These are phyloP conservation scores for Nemapogon koenigi DNA, from an alignment of 2,888 invertebrate species.

Conservation along the genomic window DNA sequence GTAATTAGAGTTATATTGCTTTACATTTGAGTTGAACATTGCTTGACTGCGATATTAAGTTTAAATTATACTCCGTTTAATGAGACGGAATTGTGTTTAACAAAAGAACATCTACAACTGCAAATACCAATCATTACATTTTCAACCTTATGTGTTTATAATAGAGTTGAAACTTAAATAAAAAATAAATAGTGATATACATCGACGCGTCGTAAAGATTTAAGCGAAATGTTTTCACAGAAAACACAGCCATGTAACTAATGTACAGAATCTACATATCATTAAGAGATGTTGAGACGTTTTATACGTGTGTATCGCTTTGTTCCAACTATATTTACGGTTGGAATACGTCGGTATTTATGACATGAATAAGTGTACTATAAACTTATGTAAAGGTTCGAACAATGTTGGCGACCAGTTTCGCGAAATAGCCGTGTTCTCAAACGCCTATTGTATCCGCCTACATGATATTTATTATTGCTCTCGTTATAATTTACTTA, in stretches of 20 bases:
- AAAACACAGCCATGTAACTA: constrained; percentile 63
- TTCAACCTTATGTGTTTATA: constrained; percentile 6
- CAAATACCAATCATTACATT: constrained; percentile 10
- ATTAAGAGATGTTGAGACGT: constrained; percentile 61
- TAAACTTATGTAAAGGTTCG: too few relatives aligned
- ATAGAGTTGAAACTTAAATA: constrained; percentile 23
- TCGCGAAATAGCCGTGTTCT: neutral
- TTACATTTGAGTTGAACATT: constrained; percentile 20
- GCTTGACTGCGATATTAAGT: constrained; percentile 22
- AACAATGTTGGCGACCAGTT: neutral
- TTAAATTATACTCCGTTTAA: constrained; percentile 65
- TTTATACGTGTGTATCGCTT: constrained; percentile 61
- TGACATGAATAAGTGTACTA: constrained; percentile 31
- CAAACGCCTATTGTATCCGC: neutral
- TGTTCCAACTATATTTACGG: constrained; percentile 55
- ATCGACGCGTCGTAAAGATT: neutral
- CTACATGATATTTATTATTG: neutral
- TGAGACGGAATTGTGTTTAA: constrained; percentile 38
- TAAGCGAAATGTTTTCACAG: constrained; percentile 58
- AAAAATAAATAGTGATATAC: constrained; percentile 13
- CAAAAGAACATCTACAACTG: constrained; percentile 21
- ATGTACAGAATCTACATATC: constrained; percentile 64
- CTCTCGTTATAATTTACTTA: too few relatives aligned
- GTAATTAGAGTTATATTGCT: constrained; percentile 3
- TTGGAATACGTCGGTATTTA: constrained; percentile 50